phyloP scores from a whole-genome alignment of 2,888 invertebrate genomes.

The Meteorus colon region DNA sequence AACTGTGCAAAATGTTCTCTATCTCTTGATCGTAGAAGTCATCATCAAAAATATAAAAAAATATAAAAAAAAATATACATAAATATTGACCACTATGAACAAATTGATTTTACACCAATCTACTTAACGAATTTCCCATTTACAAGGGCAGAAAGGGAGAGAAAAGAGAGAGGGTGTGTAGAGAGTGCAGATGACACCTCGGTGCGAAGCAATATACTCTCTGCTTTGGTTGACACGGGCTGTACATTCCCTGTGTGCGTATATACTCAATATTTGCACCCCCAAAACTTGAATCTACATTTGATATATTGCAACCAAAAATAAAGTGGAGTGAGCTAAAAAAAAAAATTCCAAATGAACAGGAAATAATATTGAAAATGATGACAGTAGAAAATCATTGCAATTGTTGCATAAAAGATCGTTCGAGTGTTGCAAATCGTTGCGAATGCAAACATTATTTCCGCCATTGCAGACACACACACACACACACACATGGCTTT shows the following conservation, averaged over 20 bases:
- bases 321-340: not conserved
- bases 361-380: not conserved
- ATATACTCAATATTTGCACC: not conserved
- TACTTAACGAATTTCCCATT: slow-evolving; percentile 66
- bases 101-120: slow-evolving; percentile 51
- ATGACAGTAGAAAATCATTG: not conserved
- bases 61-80: too few relatives aligned
- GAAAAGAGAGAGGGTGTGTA: slow-evolving; percentile 49
- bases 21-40: too few relatives aligned
- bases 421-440: slow-evolving; percentile 27
- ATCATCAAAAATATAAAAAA: not conserved
- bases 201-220: slow-evolving; percentile 33
- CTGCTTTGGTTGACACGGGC: slow-evolving; percentile 14
- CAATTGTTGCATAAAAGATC: not conserved
- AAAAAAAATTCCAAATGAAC: not conserved
- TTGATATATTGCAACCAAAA: slow-evolving; percentile 7
- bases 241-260: slow-evolving; percentile 2
- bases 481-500: slow-evolving; percentile 2
- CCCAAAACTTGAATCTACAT: not conserved
- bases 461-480: not conserved
- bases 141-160: slow-evolving; percentile 43
- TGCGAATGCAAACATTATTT: slow-evolving; percentile 21
- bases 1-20: too few relatives aligned
- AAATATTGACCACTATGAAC: slow-evolving; percentile 39
- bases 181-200: slow-evolving; percentile 63